Percentiles rank a stretch among this genome's conserved stretches.
These are phyloP conservation scores for Oceanites oceanicus DNA, from an alignment of 2,113 vertebrate species.

Conservation along the genomic window DNA sequence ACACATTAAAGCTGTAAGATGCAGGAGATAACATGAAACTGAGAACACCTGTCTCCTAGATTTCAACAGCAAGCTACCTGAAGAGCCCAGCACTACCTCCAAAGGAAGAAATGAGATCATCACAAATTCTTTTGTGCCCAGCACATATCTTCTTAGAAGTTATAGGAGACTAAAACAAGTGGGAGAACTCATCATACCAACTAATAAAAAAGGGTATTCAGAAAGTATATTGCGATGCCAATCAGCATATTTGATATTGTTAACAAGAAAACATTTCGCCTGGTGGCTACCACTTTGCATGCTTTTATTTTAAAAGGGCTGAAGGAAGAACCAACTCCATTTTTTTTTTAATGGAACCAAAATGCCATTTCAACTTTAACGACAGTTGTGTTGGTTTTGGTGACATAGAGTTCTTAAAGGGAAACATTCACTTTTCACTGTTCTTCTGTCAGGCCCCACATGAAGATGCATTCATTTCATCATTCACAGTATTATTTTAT, in stretches of 20 bases:
- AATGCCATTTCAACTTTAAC: not conserved
- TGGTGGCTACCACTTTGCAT: not conserved
- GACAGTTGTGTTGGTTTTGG: not conserved
- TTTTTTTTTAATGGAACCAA: not conserved
- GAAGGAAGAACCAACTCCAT: not conserved
- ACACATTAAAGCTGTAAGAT: slow-evolving; percentile 8
- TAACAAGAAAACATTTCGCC: not conserved
- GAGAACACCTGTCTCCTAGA: not conserved
- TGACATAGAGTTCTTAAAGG: not conserved
- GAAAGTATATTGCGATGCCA: not conserved
- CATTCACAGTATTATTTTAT: not conserved
- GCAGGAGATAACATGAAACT: not conserved
- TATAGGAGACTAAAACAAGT: not conserved
- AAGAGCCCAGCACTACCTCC: not conserved
- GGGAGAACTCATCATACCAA: not conserved
- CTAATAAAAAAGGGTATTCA: not conserved
- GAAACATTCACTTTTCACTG: not conserved
- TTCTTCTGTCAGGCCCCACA: not conserved
- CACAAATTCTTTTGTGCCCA: not conserved
- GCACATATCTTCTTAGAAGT: not conserved
- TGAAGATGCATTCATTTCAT: not conserved
- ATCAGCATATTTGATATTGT: not conserved
- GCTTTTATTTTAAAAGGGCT: not conserved
- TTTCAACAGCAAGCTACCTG: not conserved
- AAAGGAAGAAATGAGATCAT: slow-evolving; percentile 16